Conservation (phyloP, 2,888 invertebrate species). For the Amphipyra tragopoginis region DNA sequence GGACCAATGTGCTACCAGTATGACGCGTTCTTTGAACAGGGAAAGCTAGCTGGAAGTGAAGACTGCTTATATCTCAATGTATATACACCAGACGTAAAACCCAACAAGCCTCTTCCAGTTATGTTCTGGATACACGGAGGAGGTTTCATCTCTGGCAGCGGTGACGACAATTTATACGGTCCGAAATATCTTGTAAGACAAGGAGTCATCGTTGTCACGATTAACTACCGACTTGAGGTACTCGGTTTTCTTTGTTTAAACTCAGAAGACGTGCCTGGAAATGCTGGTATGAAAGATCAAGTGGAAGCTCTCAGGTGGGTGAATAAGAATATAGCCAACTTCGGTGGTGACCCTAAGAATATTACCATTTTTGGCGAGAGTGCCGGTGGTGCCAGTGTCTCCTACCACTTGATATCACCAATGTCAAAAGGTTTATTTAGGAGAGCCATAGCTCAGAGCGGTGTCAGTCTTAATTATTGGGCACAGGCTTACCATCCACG, state of each 20-base stretch:
- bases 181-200: slow-evolving; percentile 73
- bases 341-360: slow-evolving; percentile 69
- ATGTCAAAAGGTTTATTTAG: slow-evolving; percentile 75
- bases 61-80: slow-evolving; percentile 78
- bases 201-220: slow-evolving; percentile 71
- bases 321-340: slow-evolving; percentile 64
- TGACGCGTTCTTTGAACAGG: slow-evolving; percentile 29
- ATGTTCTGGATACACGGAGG: slow-evolving; percentile 78
- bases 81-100: slow-evolving; percentile 68
- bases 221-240: slow-evolving; percentile 75
- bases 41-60: slow-evolving; percentile 62
- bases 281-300: slow-evolving; percentile 78
- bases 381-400: slow-evolving; percentile 67
- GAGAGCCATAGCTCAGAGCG: slow-evolving; percentile 91
- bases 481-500: slow-evolving; percentile 81
- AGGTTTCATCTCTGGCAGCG: slow-evolving; percentile 67
- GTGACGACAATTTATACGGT: slow-evolving; percentile 66
- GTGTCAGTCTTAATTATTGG: slow-evolving; percentile 90
- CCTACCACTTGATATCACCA: slow-evolving; percentile 72
- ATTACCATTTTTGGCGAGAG: slow-evolving; percentile 74
- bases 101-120: slow-evolving; percentile 63
- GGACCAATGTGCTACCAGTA: slow-evolving; percentile 69
- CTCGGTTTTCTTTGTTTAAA: slow-evolving; percentile 74
- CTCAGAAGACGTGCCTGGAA: slow-evolving; percentile 72
- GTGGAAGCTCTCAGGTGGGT: slow-evolving; percentile 73